A percentile compares a stretch with the other conserved stretches of the same genome.
These are phyloP conservation scores for Melanostoma mellinum DNA, from an alignment of 2,888 invertebrate genomes.

Conservation along the genomic window DNA sequence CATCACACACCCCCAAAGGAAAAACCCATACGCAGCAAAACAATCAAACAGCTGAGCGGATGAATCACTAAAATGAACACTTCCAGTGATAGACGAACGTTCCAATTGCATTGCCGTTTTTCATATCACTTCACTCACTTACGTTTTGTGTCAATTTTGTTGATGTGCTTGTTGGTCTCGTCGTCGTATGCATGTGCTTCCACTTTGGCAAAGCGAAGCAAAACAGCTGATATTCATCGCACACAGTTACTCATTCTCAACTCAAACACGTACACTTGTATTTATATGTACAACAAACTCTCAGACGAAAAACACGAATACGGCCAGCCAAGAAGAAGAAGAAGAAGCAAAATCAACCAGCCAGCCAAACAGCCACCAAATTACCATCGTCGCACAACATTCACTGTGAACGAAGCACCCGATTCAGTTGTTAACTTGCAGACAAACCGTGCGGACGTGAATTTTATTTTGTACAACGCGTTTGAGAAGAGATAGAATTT, in stretches of 20 bases:
- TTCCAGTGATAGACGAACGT: constrained; percentile 22
- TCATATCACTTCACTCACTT: constrained; percentile 8
- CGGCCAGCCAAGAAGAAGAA: constrained; percentile 8
- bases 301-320: constrained; percentile 16
- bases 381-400: constrained; percentile 39
- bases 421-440: constrained; percentile 47
- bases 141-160: not conserved
- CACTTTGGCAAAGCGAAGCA: constrained; percentile 7
- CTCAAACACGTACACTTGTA: not conserved
- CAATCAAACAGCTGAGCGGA: constrained; percentile 54
- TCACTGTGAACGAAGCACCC: constrained; percentile 34
- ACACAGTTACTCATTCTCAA: not conserved
- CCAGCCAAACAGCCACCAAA: constrained; percentile 51
- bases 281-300: not conserved
- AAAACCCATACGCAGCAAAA: constrained; percentile 17
- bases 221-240: constrained; percentile 47
- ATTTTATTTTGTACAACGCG: constrained; percentile 48
- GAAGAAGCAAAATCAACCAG: constrained; percentile 18
- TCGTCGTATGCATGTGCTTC: not conserved
- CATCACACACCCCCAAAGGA: constrained; percentile 31
- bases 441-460: constrained; percentile 52
- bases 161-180: not conserved
- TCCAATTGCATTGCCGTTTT: constrained; percentile 42
- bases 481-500: constrained; percentile 58
- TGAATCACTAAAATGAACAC: constrained; percentile 48